Percentiles rank a stretch among this genome's conserved stretches.
Evolutionary conservation across 2,888 invertebrate species (phyloP).

Genomic region (Acronicta aceris): DNA sequence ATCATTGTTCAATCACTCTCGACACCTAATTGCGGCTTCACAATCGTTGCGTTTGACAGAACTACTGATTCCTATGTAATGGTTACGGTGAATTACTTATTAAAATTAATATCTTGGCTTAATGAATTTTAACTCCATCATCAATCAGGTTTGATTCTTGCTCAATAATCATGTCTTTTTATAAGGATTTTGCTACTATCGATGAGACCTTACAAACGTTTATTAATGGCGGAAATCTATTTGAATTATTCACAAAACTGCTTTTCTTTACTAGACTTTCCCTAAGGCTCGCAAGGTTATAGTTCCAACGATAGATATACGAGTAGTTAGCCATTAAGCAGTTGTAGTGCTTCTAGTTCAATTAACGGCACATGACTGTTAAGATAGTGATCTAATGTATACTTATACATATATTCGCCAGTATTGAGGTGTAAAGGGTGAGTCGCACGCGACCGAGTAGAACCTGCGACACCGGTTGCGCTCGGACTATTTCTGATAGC

Average conservation of each 20-base stretch:
- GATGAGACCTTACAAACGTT: background rate
- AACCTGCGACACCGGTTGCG: slow-evolving; percentile 71
- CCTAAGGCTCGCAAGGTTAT: slow-evolving; percentile 16
- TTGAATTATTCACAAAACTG: background rate
- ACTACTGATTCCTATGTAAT: slow-evolving; percentile 10
- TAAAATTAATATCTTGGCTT: background rate
- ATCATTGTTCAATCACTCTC: slow-evolving; percentile 63
- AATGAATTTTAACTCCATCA: slow-evolving; percentile 1
- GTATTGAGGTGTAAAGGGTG: slow-evolving; percentile 68
- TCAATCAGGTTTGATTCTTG: background rate
- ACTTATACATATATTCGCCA: slow-evolving; percentile 53
- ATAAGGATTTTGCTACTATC: background rate
- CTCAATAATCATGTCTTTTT: background rate
- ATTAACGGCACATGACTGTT: slow-evolving; percentile 59
- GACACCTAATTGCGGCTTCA: slow-evolving; percentile 53
- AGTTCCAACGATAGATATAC: slow-evolving; percentile 26
- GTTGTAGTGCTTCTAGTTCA: slow-evolving; percentile 60
- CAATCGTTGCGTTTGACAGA: slow-evolving; percentile 18
- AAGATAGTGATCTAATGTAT: slow-evolving; percentile 52
- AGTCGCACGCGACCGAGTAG: slow-evolving; percentile 63
- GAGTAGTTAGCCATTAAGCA: slow-evolving; percentile 50
- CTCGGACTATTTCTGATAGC: slow-evolving; percentile 73
- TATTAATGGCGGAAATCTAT: slow-evolving; percentile 4
- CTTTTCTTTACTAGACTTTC: slow-evolving; percentile 17
- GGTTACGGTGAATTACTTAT: slow-evolving; percentile 3